Percentiles rank a stretch among this genome's conserved stretches.
phyloP scores from a whole-genome alignment of 2,888 invertebrate species.

The Tethea ocularis region DNA sequence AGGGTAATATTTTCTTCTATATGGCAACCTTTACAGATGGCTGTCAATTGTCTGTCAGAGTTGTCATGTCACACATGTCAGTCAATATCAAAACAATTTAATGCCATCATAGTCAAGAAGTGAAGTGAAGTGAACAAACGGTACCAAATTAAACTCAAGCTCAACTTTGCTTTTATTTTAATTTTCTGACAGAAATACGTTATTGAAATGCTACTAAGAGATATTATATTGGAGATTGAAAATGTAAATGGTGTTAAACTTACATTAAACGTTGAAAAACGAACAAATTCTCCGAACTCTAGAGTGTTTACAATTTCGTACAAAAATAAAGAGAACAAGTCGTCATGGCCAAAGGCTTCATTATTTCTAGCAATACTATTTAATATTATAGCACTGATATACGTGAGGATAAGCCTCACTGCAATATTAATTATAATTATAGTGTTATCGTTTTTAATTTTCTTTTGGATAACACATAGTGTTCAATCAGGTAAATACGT shows the following conservation, averaged over 20 bases:
- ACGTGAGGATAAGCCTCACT: constrained; percentile 62
- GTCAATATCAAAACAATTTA: too few species aligned
- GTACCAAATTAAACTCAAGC: too few species aligned
- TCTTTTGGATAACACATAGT: constrained; percentile 75
- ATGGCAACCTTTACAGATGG: too few species aligned
- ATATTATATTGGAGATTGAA: constrained; percentile 49
- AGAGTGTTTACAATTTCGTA: constrained; percentile 67
- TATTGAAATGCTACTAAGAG: constrained; percentile 24
- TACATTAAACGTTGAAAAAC: constrained; percentile 51
- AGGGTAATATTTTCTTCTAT: too few species aligned
- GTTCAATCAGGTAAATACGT: constrained; percentile 66
- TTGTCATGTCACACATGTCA: too few species aligned
- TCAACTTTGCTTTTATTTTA: too few species aligned
- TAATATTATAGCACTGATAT: constrained; percentile 61
- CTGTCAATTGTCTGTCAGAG: too few species aligned
- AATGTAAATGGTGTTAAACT: constrained; percentile 73
- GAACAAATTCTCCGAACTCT: constrained; percentile 56
- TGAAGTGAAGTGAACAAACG: too few species aligned
- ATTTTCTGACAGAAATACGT: neutral
- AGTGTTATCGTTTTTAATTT: constrained; percentile 60
- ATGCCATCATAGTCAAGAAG: too few species aligned
- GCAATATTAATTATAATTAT: constrained; percentile 59
- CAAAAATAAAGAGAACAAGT: constrained; percentile 53
- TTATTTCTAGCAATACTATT: constrained; percentile 61
- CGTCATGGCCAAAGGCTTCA: constrained; percentile 57